Evolutionary conservation across 2,797 vertebrate species (phyloP).

Genomic region (Hemibagrus guttatus): DNA sequence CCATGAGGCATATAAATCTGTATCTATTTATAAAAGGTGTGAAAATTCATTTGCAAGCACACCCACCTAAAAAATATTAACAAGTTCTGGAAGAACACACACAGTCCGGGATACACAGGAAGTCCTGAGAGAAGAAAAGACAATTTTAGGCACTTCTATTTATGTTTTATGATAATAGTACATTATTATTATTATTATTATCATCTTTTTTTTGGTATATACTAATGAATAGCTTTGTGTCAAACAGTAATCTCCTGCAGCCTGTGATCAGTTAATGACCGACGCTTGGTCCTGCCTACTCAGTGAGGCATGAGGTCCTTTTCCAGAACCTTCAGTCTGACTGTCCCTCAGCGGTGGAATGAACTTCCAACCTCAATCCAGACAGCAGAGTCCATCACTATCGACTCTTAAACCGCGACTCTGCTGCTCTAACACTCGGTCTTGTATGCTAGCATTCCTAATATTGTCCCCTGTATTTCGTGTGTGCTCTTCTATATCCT

Average conservation of each 20-base stretch:
- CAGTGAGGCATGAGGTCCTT: no score
- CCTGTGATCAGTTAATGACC: no score
- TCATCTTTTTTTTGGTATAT: neutral
- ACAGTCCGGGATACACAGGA: conserved; percentile 85
- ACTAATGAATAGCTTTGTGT: neutral
- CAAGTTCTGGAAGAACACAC: conserved; percentile 92
- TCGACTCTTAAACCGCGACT: no score
- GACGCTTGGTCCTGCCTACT: no score
- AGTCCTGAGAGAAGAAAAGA: conserved; percentile 70
- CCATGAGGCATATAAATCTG: neutral
- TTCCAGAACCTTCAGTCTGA: no score
- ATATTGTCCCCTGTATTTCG: no score
- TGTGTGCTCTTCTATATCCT: no score
- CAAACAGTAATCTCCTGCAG: neutral
- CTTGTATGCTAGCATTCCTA: no score
- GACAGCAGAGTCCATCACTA: no score
- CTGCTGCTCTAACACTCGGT: no score
- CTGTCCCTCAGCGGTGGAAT: no score
- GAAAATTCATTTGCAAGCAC: neutral
- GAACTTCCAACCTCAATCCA: no score
- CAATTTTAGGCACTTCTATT: neutral
- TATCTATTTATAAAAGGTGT: neutral
- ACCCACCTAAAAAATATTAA: conserved; percentile 93
- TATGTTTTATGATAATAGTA: neutral
- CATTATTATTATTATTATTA: neutral